These are phyloP conservation scores for Torymus aiolomorphi DNA, from an alignment of 2,888 invertebrate species.

Conservation along the genomic window DNA sequence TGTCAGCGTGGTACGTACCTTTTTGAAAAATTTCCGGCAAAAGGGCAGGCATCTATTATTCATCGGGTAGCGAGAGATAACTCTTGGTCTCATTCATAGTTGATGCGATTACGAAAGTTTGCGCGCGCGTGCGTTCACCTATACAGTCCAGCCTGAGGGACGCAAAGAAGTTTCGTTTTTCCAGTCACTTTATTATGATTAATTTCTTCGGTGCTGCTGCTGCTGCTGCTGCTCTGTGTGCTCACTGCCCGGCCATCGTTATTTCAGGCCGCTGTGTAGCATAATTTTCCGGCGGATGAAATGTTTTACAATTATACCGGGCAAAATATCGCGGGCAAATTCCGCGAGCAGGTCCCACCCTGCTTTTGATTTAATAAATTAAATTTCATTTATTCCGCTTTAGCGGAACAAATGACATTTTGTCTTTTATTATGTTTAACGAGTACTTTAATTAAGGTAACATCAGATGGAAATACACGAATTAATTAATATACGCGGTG, in stretches of 20 bases:
- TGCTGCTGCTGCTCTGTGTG: too few species aligned
- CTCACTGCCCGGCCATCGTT: too few species aligned
- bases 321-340: background rate
- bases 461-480: background rate
- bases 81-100: conserved; percentile 34
- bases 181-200: conserved; percentile 3
- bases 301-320: background rate
- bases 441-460: conserved; percentile 14
- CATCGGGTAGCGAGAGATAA: conserved; percentile 28
- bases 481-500: background rate
- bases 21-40: conserved; percentile 37
- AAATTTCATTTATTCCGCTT: conserved; percentile 23
- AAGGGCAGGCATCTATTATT: conserved; percentile 37
- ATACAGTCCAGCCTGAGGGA: too few species aligned
- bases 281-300: too few species aligned
- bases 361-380: conserved; percentile 4
- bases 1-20: conserved; percentile 7
- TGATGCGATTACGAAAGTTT: conserved; percentile 29
- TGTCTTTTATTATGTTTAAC: background rate
- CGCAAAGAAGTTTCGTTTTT: conserved; percentile 10
- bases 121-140: background rate
- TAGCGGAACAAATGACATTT: background rate
- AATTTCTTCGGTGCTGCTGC: background rate
- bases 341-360: too few species aligned
- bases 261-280: too few species aligned